Base-by-base conservation (phyloP, 2,113 vertebrate genomes). In the Notarius quadriscutis region DNA sequence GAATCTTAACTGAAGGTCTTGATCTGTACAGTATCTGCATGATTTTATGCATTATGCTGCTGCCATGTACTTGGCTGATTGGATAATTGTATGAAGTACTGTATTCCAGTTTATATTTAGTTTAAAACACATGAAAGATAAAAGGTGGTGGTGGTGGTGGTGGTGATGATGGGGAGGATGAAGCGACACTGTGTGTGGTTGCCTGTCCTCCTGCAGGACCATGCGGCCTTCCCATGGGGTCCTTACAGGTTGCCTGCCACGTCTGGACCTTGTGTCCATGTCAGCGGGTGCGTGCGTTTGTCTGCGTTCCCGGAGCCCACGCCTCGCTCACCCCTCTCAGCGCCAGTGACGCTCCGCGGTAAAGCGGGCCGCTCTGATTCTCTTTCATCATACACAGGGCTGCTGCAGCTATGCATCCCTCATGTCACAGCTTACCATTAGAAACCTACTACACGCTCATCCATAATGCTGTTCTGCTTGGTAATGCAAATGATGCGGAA, bases 331-430 rank as follows among this genome's bases (percentile, higher is more conserved):
- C 81, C 92, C 88, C 83, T 92, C 94, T 83, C 93, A 94, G 91
- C 92, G 92, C 91, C 94, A 94, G 93, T 95, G 95, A 94, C 86
- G 91, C 94, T 95, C 93, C 93, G 94, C 94, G 94, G 94, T 95
- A 96, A 95, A 94, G 91, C 90, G 87, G 92, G 78, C 18, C 11
- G 50, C 75, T 87, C 51, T 8, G 22, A 86, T 57, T 84, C 71
- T 71, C 69, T 85, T 89, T 82, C 86, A 48, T 86, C n/a, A 65
- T 86, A 62, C 79, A 81, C 57, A 85, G 85, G 81, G 84, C 86
- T 89, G 84, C 90, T 34, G 60, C 15, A 88, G 87, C 91, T 92
- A 88, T 89, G 84, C 90, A 91, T 81, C 86, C 80, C n/a, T 60
- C 75, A 85, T 82, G 65, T 48, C 83, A 87, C 82, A 71, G 48